These are phyloP conservation scores for Trisateles emortualis DNA, from an alignment of 2,888 invertebrate genomes.

Conservation along the genomic window DNA sequence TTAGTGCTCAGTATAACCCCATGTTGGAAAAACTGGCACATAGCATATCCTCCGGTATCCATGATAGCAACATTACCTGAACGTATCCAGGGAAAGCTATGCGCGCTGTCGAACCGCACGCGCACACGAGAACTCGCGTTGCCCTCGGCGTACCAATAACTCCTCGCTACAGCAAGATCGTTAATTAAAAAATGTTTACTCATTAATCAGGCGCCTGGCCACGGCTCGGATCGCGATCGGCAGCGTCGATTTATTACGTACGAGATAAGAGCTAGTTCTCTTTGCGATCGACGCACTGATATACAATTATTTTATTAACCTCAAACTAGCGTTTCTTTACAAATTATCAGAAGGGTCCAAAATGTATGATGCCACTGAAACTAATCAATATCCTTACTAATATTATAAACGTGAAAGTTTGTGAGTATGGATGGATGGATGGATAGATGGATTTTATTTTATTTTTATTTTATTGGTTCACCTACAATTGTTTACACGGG, in stretches of 20 bases:
- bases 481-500: too few relatives aligned
- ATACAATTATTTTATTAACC: slow-evolving; percentile 61
- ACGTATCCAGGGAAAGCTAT: slow-evolving; percentile 57
- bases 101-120: slow-evolving; percentile 45
- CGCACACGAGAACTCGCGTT: slow-evolving; percentile 38
- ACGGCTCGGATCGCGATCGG: slow-evolving; percentile 65
- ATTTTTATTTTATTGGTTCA: too few relatives aligned
- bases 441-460: too few relatives aligned
- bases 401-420: too few relatives aligned
- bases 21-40: too few relatives aligned
- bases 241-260: slow-evolving; percentile 69
- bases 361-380: not conserved
- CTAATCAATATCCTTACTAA: too few relatives aligned
- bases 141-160: slow-evolving; percentile 57
- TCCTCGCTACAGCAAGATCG: slow-evolving; percentile 51
- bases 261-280: slow-evolving; percentile 67
- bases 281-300: slow-evolving; percentile 48
- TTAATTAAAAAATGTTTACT: slow-evolving; percentile 75
- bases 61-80: not conserved
- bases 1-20: too few relatives aligned
- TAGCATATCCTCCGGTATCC: too few relatives aligned
- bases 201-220: slow-evolving; percentile 70
- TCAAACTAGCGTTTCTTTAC: slow-evolving; percentile 55
- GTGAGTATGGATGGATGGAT: too few relatives aligned
- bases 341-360: slow-evolving; percentile 45